A percentile compares a stretch with the other conserved stretches of the same genome.
Evolutionary conservation across 2,797 vertebrate genomes (phyloP).

Genomic region (Syndactyla subalaris): DNA sequence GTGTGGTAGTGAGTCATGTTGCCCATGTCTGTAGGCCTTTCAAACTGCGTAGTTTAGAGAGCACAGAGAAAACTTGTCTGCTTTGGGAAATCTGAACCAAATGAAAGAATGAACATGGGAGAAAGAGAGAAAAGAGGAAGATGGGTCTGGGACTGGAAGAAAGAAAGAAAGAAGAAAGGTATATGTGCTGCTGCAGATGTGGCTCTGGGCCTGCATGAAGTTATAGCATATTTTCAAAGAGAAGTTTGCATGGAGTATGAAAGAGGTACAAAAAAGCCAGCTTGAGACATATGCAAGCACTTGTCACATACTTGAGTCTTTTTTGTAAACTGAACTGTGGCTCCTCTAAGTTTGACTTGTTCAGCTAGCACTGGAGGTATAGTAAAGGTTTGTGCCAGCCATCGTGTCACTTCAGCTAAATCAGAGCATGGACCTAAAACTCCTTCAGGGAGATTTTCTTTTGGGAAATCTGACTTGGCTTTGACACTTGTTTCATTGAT

Average conservation of each 20-base stretch:
- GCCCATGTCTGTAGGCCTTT: background rate
- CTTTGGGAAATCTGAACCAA: background rate
- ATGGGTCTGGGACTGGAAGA: background rate
- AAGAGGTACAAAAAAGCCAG: background rate
- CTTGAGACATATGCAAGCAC: background rate
- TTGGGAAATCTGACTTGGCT: background rate
- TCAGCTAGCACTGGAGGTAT: background rate
- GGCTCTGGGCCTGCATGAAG: background rate
- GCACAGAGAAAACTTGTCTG: background rate
- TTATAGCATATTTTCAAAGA: background rate
- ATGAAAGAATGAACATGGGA: background rate
- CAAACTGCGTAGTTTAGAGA: background rate
- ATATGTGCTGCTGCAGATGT: background rate
- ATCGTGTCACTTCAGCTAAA: background rate
- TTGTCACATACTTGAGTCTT: background rate
- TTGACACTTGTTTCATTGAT: background rate
- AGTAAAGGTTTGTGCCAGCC: background rate
- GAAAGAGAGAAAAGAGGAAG: background rate
- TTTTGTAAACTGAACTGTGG: background rate
- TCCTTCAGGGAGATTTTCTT: background rate
- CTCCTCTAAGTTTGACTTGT: background rate
- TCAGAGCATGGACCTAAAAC: background rate
- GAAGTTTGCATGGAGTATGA: background rate
- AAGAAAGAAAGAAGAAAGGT: background rate
- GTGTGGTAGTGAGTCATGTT: background rate